Base-by-base conservation (phyloP, 2,797 vertebrate species). In the Mus minutoides region DNA sequence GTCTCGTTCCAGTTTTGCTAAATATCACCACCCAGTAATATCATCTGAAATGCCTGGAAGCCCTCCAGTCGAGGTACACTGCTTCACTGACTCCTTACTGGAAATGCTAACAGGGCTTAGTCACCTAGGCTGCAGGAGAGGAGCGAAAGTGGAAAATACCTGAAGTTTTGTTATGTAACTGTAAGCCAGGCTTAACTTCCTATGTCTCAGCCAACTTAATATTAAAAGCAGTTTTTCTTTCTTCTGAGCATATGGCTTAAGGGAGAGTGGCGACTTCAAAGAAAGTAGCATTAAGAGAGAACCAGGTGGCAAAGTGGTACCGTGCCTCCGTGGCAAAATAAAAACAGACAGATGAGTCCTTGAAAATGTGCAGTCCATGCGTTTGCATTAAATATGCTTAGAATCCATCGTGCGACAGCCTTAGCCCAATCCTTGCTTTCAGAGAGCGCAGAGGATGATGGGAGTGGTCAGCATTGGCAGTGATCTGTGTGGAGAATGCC, bases 91-190 rank as follows among this genome's bases (percentile, higher is more conserved):
- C 58, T 83, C 34, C 52, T 58, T 78, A 82, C 60, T 75, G 49
- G 76, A 94, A 96, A 96, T 62, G 37, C 78, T 93, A 77, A 73
- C 83, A 84, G 56, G 69, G 78, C 34, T 96, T 93, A 97, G 94
- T 97, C 95, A 92, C 86, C 67, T 79, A 80, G 67, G 54, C 62
- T 78, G 71, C 40, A 80, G 58, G 76, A 95, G 86, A 86, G 69
- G 17, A 94, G n/a, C 31, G 69, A 94, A 96, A 92, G 85, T 64
- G 83, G 93, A 97, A 97, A 97, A 96, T 95, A 75, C 37, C 89
- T 96, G 80, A 93, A 89, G 40, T 93, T 88, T 90, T 85, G 89
- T 34, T 89, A 40, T 62, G 14, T 40, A 43, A 76, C 11, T 92
- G 12, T 73, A 87, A 92, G 56, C 49, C 92, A 95, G 82, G 56